phyloP scores from a whole-genome alignment of 2,797 vertebrate genomes.

The Myoxocephalus aenaeus region DNA sequence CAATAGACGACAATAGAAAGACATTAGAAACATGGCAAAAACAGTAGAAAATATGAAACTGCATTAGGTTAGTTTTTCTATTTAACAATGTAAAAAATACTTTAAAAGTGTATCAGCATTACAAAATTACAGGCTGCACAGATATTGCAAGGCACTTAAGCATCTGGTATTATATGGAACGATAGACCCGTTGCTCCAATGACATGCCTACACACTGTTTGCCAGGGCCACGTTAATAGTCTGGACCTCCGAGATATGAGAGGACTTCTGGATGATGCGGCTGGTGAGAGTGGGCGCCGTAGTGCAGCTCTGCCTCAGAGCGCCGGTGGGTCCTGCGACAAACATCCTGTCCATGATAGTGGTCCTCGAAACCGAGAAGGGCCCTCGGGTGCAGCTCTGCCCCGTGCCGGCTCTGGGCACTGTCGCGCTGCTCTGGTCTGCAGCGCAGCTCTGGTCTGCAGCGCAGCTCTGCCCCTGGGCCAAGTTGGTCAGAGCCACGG shows the following conservation, averaged over 20 bases:
- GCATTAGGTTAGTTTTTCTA: conserved; percentile 55
- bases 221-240: conserved; percentile 91
- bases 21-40: conserved; percentile 51
- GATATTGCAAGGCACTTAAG: conserved; percentile 49
- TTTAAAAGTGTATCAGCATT: conserved; percentile 54
- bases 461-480: conserved; percentile 85
- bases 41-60: conserved; percentile 43
- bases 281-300: conserved; percentile 83
- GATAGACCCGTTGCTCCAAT: conserved; percentile 28
- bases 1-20: conserved; percentile 56
- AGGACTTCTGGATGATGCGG: conserved; percentile 97
- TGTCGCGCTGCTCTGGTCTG: conserved; percentile 61
- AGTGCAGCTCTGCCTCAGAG: conserved; percentile 60
- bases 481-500: conserved; percentile 93
- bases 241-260: conserved; percentile 96
- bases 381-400: conserved; percentile 53
- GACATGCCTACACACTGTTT: conserved; percentile 71
- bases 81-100: conserved; percentile 58
- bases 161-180: conserved; percentile 51
- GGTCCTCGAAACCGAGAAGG: conserved; percentile 48
- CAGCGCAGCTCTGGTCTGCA: conserved; percentile 62
- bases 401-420: conserved; percentile 19
- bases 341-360: conserved; percentile 45
- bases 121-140: conserved; percentile 61
- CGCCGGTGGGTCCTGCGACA: conserved; percentile 26